Evolutionary conservation across 2,113 vertebrate genomes (phyloP).

Genomic region (Dromaius novaehollandiae): DNA sequence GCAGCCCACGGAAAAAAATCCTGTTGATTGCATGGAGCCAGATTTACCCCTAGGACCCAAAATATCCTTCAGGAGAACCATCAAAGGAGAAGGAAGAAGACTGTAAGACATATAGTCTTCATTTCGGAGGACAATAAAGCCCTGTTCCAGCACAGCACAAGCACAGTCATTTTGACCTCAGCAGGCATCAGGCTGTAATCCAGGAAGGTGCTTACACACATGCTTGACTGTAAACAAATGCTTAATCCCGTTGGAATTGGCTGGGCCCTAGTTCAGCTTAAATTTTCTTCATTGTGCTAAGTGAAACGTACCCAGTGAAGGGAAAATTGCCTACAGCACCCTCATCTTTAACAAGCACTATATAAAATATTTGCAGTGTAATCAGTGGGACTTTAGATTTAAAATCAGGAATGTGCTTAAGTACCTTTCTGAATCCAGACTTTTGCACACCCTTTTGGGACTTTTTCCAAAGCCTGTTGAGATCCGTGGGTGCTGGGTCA

Average conservation of each 20-base stretch:
- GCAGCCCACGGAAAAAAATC: neutral
- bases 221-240: conserved; percentile 67
- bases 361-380: conserved; percentile 49
- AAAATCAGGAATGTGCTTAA: conserved; percentile 45
- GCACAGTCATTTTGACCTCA: conserved; percentile 21
- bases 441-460: neutral
- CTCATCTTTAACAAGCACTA: neutral
- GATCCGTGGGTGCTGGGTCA: conserved; percentile 5
- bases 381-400: conserved; percentile 2
- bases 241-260: conserved; percentile 63
- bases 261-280: conserved; percentile 44
- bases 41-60: neutral
- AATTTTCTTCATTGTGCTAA: conserved; percentile 44
- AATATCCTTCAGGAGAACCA: neutral
- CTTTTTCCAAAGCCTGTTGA: neutral
- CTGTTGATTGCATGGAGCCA: neutral
- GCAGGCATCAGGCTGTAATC: conserved; percentile 41
- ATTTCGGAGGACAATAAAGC: conserved; percentile 29
- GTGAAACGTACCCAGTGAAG: conserved; percentile 20
- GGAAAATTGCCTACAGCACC: conserved; percentile 37
- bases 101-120: neutral
- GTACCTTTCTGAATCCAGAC: neutral
- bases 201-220: conserved; percentile 61
- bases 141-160: conserved; percentile 30
- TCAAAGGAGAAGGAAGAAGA: neutral